A percentile compares a stretch with the other conserved stretches of the same genome.
Conservation (phyloP, 2,113 vertebrate genomes). For the Ophiodon elongatus region DNA sequence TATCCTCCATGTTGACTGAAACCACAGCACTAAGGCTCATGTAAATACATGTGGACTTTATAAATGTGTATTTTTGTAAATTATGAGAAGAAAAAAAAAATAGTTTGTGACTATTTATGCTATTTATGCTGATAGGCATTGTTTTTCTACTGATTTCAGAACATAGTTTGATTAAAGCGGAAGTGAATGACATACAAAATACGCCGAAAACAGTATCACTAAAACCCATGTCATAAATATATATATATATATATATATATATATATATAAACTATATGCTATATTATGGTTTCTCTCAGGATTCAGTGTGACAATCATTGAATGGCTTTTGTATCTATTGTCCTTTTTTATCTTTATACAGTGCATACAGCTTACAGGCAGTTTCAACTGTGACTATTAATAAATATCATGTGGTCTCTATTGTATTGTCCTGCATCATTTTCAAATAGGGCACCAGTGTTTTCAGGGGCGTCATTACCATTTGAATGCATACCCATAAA, state of each 20-base stretch:
- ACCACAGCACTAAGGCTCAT: conserved; percentile 48
- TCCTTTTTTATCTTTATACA: conserved; percentile 49
- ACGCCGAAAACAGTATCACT: conserved; percentile 54
- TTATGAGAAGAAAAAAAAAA: conserved; percentile 62
- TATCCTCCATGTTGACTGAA: conserved; percentile 66
- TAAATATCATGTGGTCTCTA: conserved; percentile 58
- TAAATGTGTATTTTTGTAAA: conserved; percentile 82
- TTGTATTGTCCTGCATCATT: conserved; percentile 49
- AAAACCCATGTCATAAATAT: conserved; percentile 52
- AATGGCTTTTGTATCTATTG: conserved; percentile 59
- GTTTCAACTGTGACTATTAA: conserved; percentile 65
- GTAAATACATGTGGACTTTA: conserved; percentile 53
- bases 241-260: conserved; percentile 43
- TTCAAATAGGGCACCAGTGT: conserved; percentile 15
- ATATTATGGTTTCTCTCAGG: conserved; percentile 70
- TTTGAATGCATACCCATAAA: conserved; percentile 31
- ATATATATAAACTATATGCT: conserved; percentile 41
- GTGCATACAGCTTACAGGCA: conserved; percentile 45
- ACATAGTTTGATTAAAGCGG: conserved; percentile 63
- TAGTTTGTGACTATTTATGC: conserved; percentile 81
- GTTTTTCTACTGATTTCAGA: conserved; percentile 66
- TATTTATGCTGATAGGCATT: conserved; percentile 82
- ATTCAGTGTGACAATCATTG: conserved; percentile 67
- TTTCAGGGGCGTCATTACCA: conserved; percentile 24
- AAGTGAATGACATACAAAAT: conserved; percentile 35